Evolutionary conservation across 2,797 vertebrate species (phyloP).

Genomic region (Huso huso): DNA sequence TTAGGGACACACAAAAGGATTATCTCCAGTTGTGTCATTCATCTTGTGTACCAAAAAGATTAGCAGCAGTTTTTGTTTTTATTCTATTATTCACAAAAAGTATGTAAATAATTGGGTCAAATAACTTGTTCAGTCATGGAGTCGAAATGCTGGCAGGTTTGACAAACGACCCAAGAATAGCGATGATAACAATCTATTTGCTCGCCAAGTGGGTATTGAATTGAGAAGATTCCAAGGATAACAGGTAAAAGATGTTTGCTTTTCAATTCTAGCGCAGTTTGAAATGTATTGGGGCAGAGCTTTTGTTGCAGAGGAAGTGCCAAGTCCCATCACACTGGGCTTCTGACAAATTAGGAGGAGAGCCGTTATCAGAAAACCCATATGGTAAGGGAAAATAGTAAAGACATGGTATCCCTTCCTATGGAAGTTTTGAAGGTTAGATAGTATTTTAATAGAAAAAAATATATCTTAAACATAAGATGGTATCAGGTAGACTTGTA

Average conservation of each 20-base stretch:
- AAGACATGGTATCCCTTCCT: no score
- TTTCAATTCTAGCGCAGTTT: not conserved
- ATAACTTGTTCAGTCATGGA: constrained; percentile 14
- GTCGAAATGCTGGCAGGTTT: constrained; percentile 17
- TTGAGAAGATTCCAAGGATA: constrained; percentile 9
- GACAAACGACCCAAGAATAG: constrained; percentile 23
- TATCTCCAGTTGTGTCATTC: not conserved
- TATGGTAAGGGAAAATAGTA: no score
- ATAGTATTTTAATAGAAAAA: no score
- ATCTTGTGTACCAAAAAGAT: constrained; percentile 2
- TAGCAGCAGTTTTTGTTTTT: not conserved
- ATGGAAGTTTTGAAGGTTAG: no score
- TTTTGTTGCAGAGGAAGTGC: not conserved
- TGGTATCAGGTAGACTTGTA: no score
- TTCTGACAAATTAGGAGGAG: no score
- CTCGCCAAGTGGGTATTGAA: constrained; percentile 15
- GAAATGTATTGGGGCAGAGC: not conserved
- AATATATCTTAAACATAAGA: no score
- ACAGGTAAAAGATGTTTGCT: constrained; percentile 6
- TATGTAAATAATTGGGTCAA: constrained; percentile 14
- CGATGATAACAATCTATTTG: constrained; percentile 23
- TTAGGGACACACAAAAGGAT: constrained; percentile 1
- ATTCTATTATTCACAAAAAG: constrained; percentile 7
- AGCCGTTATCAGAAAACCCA: no score
- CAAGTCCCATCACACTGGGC: no score